Evolutionary conservation across 2,888 invertebrate species (phyloP).

Genomic region (Drosophila bunnanda): DNA sequence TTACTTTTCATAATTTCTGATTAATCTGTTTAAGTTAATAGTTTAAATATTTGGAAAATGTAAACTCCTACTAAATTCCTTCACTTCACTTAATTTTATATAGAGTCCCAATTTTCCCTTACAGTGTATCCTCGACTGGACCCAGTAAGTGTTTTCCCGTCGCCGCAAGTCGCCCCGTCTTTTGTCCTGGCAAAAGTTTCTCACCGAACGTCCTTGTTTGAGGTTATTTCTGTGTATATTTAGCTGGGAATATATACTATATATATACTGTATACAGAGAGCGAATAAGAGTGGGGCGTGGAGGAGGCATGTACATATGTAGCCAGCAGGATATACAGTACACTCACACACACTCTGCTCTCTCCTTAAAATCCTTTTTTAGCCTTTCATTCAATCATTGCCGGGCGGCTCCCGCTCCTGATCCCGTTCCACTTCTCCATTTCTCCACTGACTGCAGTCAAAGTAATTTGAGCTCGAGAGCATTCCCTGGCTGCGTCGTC

Average conservation of each 20-base stretch:
- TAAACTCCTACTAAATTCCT: too few relatives aligned
- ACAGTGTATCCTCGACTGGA: slow-evolving; percentile 20
- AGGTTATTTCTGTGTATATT: slow-evolving; percentile 72
- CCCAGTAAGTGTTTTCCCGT: not conserved
- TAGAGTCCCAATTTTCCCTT: not conserved
- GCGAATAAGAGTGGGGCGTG: not conserved
- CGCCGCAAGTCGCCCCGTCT: slow-evolving; percentile 22
- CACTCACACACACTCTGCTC: slow-evolving; percentile 1
- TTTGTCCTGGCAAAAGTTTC: slow-evolving; percentile 54
- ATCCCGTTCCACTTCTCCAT: slow-evolving; percentile 2
- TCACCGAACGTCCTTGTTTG: slow-evolving; percentile 79
- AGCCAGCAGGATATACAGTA: slow-evolving; percentile 15
- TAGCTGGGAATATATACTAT: slow-evolving; percentile 13
- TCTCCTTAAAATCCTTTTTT: slow-evolving; percentile 71
- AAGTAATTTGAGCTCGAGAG: slow-evolving; percentile 64
- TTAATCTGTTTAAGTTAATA: too few relatives aligned
- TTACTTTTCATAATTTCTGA: too few relatives aligned
- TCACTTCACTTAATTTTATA: not conserved
- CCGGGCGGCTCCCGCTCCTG: slow-evolving; percentile 33
- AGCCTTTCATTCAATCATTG: slow-evolving; percentile 78
- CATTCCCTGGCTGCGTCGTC: slow-evolving; percentile 44
- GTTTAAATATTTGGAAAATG: too few relatives aligned
- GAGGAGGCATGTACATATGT: slow-evolving; percentile 24
- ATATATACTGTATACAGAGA: not conserved
- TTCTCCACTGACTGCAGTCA: slow-evolving; percentile 60